Percentiles rank a stretch among this genome's conserved stretches.
These are phyloP conservation scores for Euglossa dilemma DNA, from an alignment of 1,140 invertebrate species.

Conservation along the genomic window DNA sequence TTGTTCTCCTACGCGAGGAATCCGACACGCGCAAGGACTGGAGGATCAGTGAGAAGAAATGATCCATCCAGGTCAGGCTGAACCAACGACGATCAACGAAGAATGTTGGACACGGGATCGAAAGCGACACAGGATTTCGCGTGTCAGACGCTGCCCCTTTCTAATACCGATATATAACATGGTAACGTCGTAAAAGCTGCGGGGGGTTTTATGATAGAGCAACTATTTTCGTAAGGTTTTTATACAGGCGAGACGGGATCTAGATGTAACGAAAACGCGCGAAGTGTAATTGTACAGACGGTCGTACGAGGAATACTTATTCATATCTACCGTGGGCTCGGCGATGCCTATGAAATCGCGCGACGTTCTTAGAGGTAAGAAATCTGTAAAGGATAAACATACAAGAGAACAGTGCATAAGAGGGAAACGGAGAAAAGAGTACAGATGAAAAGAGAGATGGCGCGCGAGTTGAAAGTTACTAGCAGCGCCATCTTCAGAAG, in stretches of 20 bases:
- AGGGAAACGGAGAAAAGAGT: not conserved
- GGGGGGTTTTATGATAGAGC: constrained; percentile 69
- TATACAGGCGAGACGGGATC: constrained; percentile 62
- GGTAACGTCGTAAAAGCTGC: constrained; percentile 44
- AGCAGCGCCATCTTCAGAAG: constrained; percentile 18
- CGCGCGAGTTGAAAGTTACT: constrained; percentile 6
- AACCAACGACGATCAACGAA: constrained; percentile 32
- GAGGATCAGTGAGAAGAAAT: not conserved
- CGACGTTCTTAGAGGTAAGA: constrained; percentile 9
- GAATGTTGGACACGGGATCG: not conserved
- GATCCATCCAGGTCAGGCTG: not conserved
- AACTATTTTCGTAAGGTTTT: constrained; percentile 77
- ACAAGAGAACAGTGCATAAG: too few relatives aligned
- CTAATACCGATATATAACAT: constrained; percentile 44
- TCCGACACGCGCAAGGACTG: not conserved
- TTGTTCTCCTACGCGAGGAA: constrained; percentile 13
- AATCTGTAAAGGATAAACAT: not conserved
- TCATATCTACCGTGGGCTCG: constrained; percentile 57
- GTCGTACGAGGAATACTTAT: constrained; percentile 36
- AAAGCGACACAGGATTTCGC: not conserved
- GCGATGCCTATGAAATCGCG: constrained; percentile 6
- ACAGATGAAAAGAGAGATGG: not conserved
- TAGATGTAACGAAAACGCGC: constrained; percentile 53
- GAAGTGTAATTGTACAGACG: constrained; percentile 45
- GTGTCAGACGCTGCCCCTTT: constrained; percentile 13